phyloP scores from a whole-genome alignment of 2,888 invertebrate genomes.

The Ecliptopera silaceata region DNA sequence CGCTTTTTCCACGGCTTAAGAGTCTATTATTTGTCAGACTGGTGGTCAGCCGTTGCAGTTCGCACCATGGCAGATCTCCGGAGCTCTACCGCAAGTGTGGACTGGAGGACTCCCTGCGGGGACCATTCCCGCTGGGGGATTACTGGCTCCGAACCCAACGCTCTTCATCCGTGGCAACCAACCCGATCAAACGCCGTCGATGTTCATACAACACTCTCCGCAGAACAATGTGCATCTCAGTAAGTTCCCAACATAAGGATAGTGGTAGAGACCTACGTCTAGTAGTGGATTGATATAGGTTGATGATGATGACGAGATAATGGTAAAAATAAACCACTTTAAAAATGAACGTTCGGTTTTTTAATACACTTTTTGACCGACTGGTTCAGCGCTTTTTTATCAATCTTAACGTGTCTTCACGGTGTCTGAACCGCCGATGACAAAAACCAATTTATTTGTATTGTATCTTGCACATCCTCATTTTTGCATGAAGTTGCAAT shows the following conservation, averaged over 20 bases:
- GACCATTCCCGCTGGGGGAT: slow-evolving; percentile 84
- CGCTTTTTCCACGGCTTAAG: background rate
- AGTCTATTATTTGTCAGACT: slow-evolving; percentile 58
- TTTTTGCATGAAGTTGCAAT: no score
- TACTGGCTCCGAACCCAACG: slow-evolving; percentile 88
- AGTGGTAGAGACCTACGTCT: no score
- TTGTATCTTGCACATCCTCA: no score
- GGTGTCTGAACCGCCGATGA: no score
- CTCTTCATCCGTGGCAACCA: slow-evolving; percentile 91
- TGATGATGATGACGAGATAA: no score
- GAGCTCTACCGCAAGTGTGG: slow-evolving; percentile 89
- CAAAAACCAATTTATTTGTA: no score
- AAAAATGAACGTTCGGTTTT: no score
- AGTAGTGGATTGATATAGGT: no score
- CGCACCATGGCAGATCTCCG: slow-evolving; percentile 90
- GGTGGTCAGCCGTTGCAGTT: slow-evolving; percentile 90
- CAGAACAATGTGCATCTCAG: slow-evolving; percentile 78
- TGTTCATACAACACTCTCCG: slow-evolving; percentile 93
- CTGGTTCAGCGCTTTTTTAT: no score
- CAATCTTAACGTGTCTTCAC: no score
- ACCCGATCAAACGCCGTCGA: slow-evolving; percentile 85
- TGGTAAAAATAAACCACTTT: no score
- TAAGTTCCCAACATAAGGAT: slow-evolving; percentile 47
- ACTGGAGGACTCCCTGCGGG: slow-evolving; percentile 87
- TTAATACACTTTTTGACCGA: no score